phyloP scores from a whole-genome alignment of 2,113 vertebrate species.

The Solenodon paradoxus region DNA sequence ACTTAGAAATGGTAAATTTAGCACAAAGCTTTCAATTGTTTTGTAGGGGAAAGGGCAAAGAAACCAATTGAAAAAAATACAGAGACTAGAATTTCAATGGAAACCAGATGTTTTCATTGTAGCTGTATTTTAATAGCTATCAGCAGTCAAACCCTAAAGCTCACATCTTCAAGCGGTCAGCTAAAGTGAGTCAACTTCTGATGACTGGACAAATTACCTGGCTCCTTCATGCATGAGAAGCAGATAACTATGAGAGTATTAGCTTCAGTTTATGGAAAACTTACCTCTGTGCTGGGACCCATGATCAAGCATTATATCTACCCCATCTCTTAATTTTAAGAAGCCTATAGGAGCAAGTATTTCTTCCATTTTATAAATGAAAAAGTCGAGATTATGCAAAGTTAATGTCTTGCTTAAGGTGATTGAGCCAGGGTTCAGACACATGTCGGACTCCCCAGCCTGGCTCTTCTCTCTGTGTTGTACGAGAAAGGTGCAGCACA shows the following conservation, averaged over 20 bases:
- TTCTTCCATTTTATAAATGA: not conserved
- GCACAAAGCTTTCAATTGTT: slow-evolving; percentile 38
- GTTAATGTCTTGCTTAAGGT: not conserved
- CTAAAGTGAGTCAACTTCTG: not conserved
- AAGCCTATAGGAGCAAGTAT: not conserved
- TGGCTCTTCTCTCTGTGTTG: not conserved
- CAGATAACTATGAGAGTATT: too few species aligned
- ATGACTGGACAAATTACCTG: not conserved
- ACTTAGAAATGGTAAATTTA: slow-evolving; percentile 36
- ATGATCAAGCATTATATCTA: not conserved
- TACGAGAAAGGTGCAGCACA: not conserved
- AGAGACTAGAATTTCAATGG: not conserved
- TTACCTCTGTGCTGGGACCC: not conserved
- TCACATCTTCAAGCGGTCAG: not conserved
- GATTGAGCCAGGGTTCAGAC: not conserved
- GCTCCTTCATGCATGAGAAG: not conserved
- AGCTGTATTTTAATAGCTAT: slow-evolving; percentile 12
- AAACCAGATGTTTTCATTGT: slow-evolving; percentile 52
- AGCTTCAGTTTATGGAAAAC: not conserved
- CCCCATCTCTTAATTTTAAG: not conserved
- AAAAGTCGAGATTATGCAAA: not conserved
- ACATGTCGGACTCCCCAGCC: not conserved
- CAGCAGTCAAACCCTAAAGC: not conserved
- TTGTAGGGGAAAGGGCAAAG: not conserved
- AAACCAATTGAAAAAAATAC: slow-evolving; percentile 6